Conservation (phyloP, 2,888 invertebrate species). For the Sylvicola cinctus region DNA sequence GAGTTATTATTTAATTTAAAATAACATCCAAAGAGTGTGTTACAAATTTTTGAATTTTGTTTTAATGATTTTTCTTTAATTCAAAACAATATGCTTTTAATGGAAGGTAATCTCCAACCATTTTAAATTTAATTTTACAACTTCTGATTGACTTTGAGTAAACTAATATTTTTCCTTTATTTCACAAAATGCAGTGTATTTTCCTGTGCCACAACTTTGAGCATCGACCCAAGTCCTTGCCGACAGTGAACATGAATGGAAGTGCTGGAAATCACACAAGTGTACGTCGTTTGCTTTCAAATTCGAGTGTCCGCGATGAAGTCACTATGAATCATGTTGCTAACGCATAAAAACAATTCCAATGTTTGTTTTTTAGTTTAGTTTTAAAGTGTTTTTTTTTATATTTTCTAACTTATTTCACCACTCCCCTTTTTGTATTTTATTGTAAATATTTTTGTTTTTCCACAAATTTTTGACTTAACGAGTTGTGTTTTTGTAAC, state of each 20-base stretch:
- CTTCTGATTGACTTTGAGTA: background rate
- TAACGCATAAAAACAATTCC: background rate
- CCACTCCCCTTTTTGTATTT: no score
- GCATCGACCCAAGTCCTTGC: slow-evolving; percentile 1
- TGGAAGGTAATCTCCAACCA: background rate
- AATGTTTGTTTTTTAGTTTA: no score
- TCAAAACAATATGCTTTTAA: background rate
- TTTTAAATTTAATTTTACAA: background rate
- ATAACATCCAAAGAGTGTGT: background rate
- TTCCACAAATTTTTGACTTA: no score
- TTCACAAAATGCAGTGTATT: slow-evolving; percentile 7
- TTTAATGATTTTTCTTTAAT: background rate
- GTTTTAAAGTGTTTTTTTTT: no score
- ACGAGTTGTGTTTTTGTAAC: no score
- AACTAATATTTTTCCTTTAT: background rate
- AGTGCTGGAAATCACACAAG: slow-evolving; percentile 24
- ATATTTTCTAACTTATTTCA: no score
- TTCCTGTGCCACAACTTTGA: slow-evolving; percentile 9
- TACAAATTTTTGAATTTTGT: background rate
- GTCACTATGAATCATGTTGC: slow-evolving; percentile 7
- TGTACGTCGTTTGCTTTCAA: slow-evolving; percentile 25
- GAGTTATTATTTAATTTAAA: background rate
- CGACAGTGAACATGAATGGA: slow-evolving; percentile 8
- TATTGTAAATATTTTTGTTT: no score
- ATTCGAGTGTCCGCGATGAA: slow-evolving; percentile 10